Percentiles rank a stretch among this genome's conserved stretches.
phyloP scores from a whole-genome alignment of 2,888 invertebrate species.

The Beris morrisii region DNA sequence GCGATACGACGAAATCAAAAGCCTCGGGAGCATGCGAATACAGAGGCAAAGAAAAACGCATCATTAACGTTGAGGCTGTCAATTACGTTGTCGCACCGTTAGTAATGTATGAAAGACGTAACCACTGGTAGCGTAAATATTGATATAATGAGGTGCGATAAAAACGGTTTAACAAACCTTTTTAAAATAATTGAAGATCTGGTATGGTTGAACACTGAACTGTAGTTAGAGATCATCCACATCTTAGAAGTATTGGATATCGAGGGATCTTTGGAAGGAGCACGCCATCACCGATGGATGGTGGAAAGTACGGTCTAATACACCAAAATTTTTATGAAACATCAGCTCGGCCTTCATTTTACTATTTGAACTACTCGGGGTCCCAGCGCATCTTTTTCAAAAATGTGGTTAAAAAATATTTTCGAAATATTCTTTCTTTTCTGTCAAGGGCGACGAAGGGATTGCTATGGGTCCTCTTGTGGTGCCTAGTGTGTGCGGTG shows the following conservation, averaged over 20 bases:
- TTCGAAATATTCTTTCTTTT: too few species aligned
- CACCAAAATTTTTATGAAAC: too few species aligned
- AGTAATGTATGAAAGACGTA: conserved; percentile 10
- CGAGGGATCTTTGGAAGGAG: conserved; percentile 12
- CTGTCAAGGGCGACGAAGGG: too few species aligned
- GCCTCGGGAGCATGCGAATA: neutral
- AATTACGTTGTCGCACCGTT: conserved; percentile 21
- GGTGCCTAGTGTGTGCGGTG: too few species aligned
- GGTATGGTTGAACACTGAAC: conserved; percentile 12
- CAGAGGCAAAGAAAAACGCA: conserved; percentile 25
- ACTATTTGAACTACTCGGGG: too few species aligned
- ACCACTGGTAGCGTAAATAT: conserved; percentile 44
- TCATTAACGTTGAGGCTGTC: conserved; percentile 33
- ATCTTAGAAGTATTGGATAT: conserved; percentile 15
- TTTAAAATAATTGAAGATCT: conserved; percentile 32
- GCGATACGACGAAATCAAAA: neutral
- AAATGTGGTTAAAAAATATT: too few species aligned
- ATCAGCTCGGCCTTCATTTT: too few species aligned
- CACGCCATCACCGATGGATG: too few species aligned
- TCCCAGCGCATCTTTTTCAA: too few species aligned
- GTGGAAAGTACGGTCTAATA: too few species aligned
- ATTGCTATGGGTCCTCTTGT: too few species aligned
- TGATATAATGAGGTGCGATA: conserved; percentile 51
- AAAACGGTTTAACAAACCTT: conserved; percentile 41
- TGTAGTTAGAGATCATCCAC: conserved; percentile 19